phyloP scores from a whole-genome alignment of 2,888 invertebrate genomes.

The Drosophila austrosaltans region DNA sequence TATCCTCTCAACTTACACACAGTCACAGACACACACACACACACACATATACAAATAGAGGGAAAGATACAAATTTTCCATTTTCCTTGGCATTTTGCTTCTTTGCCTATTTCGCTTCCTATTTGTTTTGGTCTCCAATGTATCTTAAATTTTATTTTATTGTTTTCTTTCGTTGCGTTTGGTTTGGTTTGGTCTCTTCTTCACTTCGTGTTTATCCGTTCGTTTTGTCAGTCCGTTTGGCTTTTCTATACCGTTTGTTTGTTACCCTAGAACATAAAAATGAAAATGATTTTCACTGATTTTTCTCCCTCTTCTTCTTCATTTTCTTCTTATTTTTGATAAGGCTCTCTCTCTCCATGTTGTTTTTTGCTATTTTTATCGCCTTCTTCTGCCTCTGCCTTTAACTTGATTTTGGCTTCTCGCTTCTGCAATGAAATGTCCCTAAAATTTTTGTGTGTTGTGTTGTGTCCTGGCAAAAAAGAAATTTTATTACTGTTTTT shows the following conservation, averaged over 20 bases:
- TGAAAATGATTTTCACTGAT: constrained; percentile 72
- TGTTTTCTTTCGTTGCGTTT: constrained; percentile 62
- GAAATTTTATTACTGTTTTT: constrained; percentile 63
- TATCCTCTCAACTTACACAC: constrained; percentile 44
- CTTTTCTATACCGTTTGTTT: neutral
- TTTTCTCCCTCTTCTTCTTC: constrained; percentile 31
- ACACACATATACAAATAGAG: constrained; percentile 27
- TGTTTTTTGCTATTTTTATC: constrained; percentile 65
- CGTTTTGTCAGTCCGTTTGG: constrained; percentile 22
- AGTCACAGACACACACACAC: constrained; percentile 16
- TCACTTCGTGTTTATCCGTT: constrained; percentile 12
- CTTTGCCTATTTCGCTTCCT: constrained; percentile 72
- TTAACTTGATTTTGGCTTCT: constrained; percentile 37
- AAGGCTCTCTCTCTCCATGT: constrained; percentile 29
- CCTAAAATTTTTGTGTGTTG: constrained; percentile 25
- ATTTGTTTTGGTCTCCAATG: constrained; percentile 78
- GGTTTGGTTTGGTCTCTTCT: constrained; percentile 12
- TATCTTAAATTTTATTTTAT: constrained; percentile 80
- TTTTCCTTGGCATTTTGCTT: constrained; percentile 63
- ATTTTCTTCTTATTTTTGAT: constrained; percentile 36
- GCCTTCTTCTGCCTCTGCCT: constrained; percentile 39
- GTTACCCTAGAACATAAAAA: constrained; percentile 45
- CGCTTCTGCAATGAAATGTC: constrained; percentile 59
- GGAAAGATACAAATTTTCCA: constrained; percentile 47
- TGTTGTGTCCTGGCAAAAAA: constrained; percentile 29